These are phyloP conservation scores for Oscheius myriophilus DNA, from an alignment of 2,888 invertebrate species.

Conservation along the genomic window DNA sequence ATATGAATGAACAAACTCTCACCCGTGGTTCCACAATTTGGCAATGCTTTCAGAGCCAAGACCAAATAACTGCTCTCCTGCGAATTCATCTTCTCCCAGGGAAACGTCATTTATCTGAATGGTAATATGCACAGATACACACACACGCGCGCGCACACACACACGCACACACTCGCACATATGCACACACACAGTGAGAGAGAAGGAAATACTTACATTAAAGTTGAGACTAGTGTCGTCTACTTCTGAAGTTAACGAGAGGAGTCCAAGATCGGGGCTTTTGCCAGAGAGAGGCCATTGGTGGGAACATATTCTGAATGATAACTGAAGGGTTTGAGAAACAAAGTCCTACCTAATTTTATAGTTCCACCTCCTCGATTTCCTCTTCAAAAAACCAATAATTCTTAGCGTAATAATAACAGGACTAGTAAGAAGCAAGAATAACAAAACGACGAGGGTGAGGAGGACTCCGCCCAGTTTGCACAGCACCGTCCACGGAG, in stretches of 20 bases:
- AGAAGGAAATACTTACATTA: no score
- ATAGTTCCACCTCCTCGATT: constrained; percentile 10
- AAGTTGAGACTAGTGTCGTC: constrained; percentile 14
- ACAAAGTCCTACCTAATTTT: neutral
- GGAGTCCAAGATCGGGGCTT: constrained; percentile 11
- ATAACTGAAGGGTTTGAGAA: neutral
- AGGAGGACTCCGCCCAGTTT: constrained; percentile 12
- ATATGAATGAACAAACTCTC: no score
- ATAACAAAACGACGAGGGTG: constrained; percentile 6
- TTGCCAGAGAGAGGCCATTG: constrained; percentile 14
- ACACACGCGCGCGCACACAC: no score
- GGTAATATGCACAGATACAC: no score
- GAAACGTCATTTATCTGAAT: constrained; percentile 22
- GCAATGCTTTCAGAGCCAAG: constrained; percentile 5
- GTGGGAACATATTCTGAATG: constrained; percentile 13
- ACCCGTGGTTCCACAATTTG: constrained; percentile 8
- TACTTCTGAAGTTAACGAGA: constrained; percentile 20
- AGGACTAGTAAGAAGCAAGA: constrained; percentile 10
- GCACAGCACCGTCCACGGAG: neutral
- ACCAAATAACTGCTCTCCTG: constrained; percentile 11
- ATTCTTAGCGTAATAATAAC: constrained; percentile 7
- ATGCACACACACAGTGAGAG: no score
- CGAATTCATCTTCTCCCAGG: constrained; percentile 15
- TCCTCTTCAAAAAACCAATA: constrained; percentile 17
- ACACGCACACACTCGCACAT: no score